Percentiles rank a stretch among this genome's conserved stretches.
Conservation (phyloP, 2,113 vertebrate species). For the Pseudonaja textilis region DNA sequence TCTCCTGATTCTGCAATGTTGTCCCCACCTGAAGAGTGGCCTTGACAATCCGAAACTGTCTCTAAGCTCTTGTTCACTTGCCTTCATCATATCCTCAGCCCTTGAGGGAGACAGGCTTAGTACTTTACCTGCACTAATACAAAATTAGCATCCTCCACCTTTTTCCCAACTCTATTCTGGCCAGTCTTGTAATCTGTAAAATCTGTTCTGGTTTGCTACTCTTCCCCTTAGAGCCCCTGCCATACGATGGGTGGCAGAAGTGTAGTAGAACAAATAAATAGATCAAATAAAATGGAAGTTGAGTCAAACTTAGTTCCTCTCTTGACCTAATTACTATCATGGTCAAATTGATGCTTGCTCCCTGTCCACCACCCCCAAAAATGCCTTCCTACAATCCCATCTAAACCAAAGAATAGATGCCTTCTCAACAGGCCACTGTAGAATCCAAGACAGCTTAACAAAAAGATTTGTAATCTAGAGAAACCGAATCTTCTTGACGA, state of each 20-base stretch:
- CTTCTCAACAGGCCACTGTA: background rate
- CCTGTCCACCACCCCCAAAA: background rate
- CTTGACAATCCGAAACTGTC: background rate
- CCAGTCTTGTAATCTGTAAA: background rate
- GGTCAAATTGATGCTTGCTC: background rate
- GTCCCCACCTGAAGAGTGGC: no score
- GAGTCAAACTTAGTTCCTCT: background rate
- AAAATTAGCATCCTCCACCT: background rate
- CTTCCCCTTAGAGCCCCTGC: background rate
- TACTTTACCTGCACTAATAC: no score
- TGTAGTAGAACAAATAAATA: background rate
- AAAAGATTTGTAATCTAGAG: background rate
- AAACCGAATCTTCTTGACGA: background rate
- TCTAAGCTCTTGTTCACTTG: background rate
- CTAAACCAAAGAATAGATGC: background rate
- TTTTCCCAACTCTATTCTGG: background rate
- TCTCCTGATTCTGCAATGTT: no score
- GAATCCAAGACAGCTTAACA: background rate
- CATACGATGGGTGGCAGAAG: background rate
- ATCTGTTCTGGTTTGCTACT: background rate
- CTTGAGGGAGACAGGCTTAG: no score
- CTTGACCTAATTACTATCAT: background rate
- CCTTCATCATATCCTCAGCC: background rate
- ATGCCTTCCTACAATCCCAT: background rate
- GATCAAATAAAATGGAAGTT: background rate